Conservation (phyloP, 2,113 vertebrate species). For the Crotalus horridus region DNA sequence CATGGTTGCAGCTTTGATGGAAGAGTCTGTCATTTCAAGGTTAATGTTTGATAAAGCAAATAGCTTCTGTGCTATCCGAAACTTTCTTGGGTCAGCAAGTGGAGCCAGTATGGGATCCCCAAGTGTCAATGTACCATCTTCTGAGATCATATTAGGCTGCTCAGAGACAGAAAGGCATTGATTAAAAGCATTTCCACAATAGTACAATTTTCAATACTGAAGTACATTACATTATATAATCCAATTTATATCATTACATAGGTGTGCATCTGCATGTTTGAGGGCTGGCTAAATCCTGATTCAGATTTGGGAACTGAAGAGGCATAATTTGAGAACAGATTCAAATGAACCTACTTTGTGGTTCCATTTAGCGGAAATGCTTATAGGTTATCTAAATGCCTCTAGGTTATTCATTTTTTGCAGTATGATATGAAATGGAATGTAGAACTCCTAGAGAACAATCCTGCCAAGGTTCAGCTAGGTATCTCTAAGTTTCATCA, state of each 20-base stretch:
- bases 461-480: not conserved
- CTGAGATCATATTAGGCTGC: slow-evolving; percentile 72
- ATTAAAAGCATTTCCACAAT: slow-evolving; percentile 20
- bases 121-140: slow-evolving; percentile 51
- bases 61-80: slow-evolving; percentile 65
- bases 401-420: not conserved
- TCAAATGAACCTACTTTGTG: not conserved
- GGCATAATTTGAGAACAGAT: not conserved
- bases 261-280: not conserved
- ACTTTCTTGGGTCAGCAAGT: slow-evolving; percentile 68
- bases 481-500: not conserved
- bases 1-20: slow-evolving; percentile 62
- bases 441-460: not conserved
- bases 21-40: slow-evolving; percentile 69
- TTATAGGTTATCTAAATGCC: not conserved
- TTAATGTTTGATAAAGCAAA: slow-evolving; percentile 70
- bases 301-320: not conserved
- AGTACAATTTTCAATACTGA: not conserved
- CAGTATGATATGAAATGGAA: not conserved
- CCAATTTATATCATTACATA: not conserved
- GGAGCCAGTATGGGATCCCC: slow-evolving; percentile 57
- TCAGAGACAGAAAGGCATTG: slow-evolving; percentile 24
- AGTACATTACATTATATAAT: not conserved
- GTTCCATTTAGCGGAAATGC: not conserved
- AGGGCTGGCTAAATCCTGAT: not conserved